phyloP scores from a whole-genome alignment of 1,140 invertebrate genomes.

The Leptopilina clavipes region DNA sequence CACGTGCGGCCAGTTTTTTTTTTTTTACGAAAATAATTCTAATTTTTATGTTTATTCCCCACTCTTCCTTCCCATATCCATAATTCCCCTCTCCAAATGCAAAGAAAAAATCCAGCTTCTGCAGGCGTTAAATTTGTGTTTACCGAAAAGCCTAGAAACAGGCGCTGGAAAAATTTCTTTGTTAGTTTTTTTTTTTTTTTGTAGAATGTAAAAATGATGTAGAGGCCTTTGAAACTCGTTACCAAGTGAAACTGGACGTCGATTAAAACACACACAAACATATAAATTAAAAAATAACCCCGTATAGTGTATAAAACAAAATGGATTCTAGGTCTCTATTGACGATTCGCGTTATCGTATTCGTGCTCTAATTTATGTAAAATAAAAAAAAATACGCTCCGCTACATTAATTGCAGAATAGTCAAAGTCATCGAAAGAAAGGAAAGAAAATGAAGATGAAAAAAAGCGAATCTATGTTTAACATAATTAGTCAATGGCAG shows the following conservation, averaged over 20 bases:
- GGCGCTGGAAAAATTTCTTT: neutral
- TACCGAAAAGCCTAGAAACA: neutral
- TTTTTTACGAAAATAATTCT: neutral
- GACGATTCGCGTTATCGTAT: conserved; percentile 37
- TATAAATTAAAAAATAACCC: conserved; percentile 5
- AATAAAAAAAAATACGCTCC: conserved; percentile 39
- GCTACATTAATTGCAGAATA: conserved; percentile 30
- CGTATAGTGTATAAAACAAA: conserved; percentile 42
- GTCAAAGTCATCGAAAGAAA: conserved; percentile 20
- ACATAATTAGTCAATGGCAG: neutral
- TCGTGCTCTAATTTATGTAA: conserved; percentile 39
- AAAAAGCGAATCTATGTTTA: conserved; percentile 11
- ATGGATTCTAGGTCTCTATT: conserved; percentile 39
- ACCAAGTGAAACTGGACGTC: conserved; percentile 10
- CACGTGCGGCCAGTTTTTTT: conserved; percentile 45
- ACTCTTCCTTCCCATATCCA: neutral
- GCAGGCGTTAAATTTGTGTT: no score
- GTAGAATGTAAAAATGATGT: neutral
- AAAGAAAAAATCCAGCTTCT: no score
- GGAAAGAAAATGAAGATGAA: no score
- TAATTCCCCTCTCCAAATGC: no score
- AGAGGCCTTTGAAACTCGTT: conserved; percentile 31
- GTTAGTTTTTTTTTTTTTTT: neutral
- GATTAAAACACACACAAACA: no score
- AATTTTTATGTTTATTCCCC: neutral